These are phyloP conservation scores for Syngnathoides biaculeatus DNA, from an alignment of 2,113 vertebrate genomes.

Conservation along the genomic window DNA sequence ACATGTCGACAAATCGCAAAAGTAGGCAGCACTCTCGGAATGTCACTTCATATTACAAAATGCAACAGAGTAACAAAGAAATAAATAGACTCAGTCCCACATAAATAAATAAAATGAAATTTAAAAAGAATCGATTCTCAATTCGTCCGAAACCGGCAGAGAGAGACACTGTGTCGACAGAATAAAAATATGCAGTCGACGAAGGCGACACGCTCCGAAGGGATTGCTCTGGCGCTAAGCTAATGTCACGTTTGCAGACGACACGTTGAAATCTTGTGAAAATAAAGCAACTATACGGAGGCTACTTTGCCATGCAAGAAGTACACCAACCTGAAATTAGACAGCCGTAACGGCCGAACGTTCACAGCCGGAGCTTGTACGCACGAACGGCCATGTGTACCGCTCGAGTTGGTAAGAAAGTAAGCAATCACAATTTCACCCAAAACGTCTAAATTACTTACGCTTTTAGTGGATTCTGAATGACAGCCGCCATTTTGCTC, in stretches of 20 bases:
- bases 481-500: constrained; percentile 99
- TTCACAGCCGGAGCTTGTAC: constrained; percentile 44
- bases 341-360: constrained; percentile 50
- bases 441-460: constrained; percentile 82
- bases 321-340: constrained; percentile 60
- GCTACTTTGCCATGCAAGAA: constrained; percentile 70
- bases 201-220: constrained; percentile 47
- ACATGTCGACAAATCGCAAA: constrained; percentile 69
- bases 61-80: neutral
- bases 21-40: constrained; percentile 63
- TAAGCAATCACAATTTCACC: constrained; percentile 44
- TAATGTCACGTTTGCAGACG: constrained; percentile 42
- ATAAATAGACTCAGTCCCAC: constrained; percentile 30
- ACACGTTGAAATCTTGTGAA: constrained; percentile 32
- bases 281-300: constrained; percentile 61
- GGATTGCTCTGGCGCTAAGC: constrained; percentile 15
- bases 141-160: constrained; percentile 37
- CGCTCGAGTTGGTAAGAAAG: constrained; percentile 57
- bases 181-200: constrained; percentile 45
- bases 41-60: constrained; percentile 39
- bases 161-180: constrained; percentile 59
- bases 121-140: constrained; percentile 52
- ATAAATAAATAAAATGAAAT: neutral
- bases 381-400: constrained; percentile 23
- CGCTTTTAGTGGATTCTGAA: constrained; percentile 99